phyloP scores from a whole-genome alignment of 2,888 invertebrate genomes.

The Dryocosmus kuriphilus region DNA sequence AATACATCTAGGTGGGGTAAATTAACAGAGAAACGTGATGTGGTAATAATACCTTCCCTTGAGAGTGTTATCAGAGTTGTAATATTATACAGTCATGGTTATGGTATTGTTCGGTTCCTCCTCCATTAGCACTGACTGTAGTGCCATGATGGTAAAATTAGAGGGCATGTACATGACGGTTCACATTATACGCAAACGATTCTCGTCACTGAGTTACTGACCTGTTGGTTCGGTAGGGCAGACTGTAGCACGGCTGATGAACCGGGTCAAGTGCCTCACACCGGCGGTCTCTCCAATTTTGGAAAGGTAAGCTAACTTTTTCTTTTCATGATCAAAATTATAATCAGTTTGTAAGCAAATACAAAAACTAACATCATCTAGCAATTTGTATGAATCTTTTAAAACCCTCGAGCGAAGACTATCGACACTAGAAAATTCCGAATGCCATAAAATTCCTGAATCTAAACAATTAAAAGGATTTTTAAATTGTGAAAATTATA shows the following conservation, averaged over 20 bases:
- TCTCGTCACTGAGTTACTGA: slow-evolving; percentile 73
- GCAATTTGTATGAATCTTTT: too few species aligned
- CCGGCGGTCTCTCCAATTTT: slow-evolving; percentile 82
- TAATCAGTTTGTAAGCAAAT: too few species aligned
- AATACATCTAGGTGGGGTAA: neutral
- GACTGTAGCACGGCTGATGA: slow-evolving; percentile 84
- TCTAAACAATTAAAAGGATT: too few species aligned
- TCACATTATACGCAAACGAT: slow-evolving; percentile 36
- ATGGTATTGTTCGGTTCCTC: neutral
- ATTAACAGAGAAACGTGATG: neutral
- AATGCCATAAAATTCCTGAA: too few species aligned
- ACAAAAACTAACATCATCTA: too few species aligned
- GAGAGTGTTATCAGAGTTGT: neutral
- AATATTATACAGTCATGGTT: neutral
- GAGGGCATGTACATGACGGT: slow-evolving; percentile 11
- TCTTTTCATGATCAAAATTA: neutral
- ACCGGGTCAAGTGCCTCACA: slow-evolving; percentile 81
- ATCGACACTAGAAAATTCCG: too few species aligned
- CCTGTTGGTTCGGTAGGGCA: slow-evolving; percentile 80
- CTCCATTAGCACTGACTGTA: neutral
- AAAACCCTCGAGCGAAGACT: too few species aligned
- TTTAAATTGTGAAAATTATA: too few species aligned
- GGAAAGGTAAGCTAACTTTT: slow-evolving; percentile 80
- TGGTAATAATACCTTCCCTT: neutral
- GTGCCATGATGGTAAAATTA: neutral